phyloP scores from a whole-genome alignment of 2,888 invertebrate genomes.

The Mesopsocus fuscifrons region DNA sequence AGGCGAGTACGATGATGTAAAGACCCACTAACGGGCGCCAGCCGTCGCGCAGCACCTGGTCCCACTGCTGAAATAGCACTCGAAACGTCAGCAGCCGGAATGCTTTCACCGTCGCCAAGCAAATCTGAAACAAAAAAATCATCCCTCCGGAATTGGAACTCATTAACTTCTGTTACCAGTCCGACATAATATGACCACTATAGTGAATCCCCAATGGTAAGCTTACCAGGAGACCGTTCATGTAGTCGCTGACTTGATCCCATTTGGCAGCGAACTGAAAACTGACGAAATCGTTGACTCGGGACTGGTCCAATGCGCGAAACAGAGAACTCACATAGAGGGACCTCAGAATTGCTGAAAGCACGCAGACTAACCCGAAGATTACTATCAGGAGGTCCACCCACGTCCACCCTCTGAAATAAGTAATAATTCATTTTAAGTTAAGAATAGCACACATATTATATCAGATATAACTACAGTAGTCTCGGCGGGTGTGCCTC shows the following conservation, averaged over 20 bases:
- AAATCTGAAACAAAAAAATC: background rate
- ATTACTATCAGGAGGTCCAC: constrained; percentile 15
- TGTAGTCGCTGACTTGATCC: constrained; percentile 16
- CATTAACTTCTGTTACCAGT: too few species aligned
- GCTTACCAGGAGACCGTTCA: constrained; percentile 20
- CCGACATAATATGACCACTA: too few species aligned
- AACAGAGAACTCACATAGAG: constrained; percentile 18
- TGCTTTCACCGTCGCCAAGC: background rate
- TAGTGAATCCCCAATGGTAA: background rate
- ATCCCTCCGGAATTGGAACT: too few species aligned
- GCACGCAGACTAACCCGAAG: constrained; percentile 19
- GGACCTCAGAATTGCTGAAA: constrained; percentile 18
- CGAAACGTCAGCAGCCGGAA: background rate
- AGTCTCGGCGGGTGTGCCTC: too few species aligned
- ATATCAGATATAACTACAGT: too few species aligned
- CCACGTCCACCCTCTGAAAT: too few species aligned
- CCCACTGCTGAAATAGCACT: background rate
- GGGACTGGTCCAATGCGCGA: constrained; percentile 16
- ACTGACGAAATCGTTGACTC: constrained; percentile 22
- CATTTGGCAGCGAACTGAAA: constrained; percentile 19
- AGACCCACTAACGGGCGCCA: too few species aligned
- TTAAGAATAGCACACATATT: too few species aligned
- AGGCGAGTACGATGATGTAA: too few species aligned
- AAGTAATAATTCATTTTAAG: too few species aligned
- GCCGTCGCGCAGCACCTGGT: too few species aligned